Conservation (phyloP, 2,113 vertebrate species). For the Merops nubicus region DNA sequence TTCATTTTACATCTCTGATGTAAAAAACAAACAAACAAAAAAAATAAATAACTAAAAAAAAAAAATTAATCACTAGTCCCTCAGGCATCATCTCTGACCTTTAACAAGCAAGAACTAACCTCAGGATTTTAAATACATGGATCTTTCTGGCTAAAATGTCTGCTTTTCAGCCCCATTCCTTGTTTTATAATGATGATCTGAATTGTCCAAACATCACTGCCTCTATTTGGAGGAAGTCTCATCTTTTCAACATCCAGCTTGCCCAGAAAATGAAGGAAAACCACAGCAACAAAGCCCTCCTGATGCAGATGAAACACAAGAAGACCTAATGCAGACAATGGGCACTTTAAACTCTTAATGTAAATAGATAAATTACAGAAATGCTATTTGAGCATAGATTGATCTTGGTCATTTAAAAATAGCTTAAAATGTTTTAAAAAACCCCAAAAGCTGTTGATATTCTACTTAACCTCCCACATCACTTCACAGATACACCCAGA, state of each 20-base stretch:
- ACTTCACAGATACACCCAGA: neutral
- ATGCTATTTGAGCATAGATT: neutral
- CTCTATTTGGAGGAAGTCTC: neutral
- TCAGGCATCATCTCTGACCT: neutral
- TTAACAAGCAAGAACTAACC: constrained; percentile 13
- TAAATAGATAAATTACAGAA: constrained; percentile 10
- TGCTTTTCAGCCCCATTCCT: neutral
- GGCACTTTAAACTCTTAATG: neutral
- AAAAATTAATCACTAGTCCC: neutral
- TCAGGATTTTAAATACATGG: neutral
- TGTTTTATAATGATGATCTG: neutral
- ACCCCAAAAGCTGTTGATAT: neutral
- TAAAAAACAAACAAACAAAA: neutral
- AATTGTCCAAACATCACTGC: neutral
- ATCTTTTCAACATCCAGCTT: neutral
- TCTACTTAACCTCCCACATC: neutral
- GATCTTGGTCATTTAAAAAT: neutral
- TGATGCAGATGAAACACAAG: neutral
- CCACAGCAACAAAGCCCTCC: neutral
- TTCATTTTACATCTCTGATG: neutral
- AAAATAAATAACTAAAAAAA: neutral
- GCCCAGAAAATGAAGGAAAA: constrained; percentile 1
- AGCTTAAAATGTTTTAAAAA: neutral
- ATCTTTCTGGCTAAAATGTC: neutral
- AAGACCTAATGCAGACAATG: neutral